These are phyloP conservation scores for Anisognathus igniventris DNA, from an alignment of 2,797 vertebrate genomes.

Conservation along the genomic window DNA sequence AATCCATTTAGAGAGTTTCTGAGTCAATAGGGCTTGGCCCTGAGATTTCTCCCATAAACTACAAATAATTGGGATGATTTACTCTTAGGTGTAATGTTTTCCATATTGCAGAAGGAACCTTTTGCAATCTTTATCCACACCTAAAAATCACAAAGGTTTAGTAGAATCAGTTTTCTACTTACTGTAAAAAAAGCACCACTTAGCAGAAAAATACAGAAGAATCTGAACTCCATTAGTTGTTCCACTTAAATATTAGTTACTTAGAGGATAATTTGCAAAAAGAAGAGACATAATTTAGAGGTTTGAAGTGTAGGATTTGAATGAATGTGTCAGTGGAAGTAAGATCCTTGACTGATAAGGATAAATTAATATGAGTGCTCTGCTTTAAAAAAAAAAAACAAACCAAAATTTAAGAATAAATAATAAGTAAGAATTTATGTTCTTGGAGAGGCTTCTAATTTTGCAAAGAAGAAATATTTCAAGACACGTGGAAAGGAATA, in stretches of 20 bases:
- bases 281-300: neutral
- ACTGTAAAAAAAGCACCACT: neutral
- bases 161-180: neutral
- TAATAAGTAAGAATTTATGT: neutral
- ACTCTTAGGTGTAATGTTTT: neutral
- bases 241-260: neutral
- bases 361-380: neutral
- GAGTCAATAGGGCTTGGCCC: neutral
- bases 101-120: neutral
- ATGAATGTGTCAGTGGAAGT: neutral
- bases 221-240: neutral
- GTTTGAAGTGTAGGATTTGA: neutral
- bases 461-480: constrained; percentile 4
- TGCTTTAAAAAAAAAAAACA: neutral
- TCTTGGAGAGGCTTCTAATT: neutral
- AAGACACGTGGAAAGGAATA: neutral
- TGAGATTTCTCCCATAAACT: neutral
- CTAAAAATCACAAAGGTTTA: neutral
- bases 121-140: neutral
- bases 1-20: constrained; percentile 29
- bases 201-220: neutral
- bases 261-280: neutral
- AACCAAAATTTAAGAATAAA: neutral
- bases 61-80: constrained; percentile 4
- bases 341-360: neutral